Evolutionary conservation across 2,113 vertebrate genomes (phyloP), one percentile per base, ranked within the genome.

Genomic region (Leptobrachium leishanense): DNA sequence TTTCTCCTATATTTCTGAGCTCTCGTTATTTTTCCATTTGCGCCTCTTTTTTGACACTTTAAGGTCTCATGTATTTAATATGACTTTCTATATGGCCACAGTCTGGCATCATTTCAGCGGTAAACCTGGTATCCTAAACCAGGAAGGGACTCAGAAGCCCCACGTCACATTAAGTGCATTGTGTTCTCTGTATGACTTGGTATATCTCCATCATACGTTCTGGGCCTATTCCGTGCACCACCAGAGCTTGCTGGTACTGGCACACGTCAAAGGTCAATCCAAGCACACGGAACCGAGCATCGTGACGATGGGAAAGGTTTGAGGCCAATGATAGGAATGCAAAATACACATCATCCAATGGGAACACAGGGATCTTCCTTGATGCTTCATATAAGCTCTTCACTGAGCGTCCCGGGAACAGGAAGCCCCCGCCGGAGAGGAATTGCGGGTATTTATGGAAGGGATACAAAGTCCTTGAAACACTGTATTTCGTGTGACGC

Each of bases 241-340:
- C 20, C 20, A 31, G 20, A 31, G 20, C 20, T 31, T 31, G 20
- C 20, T 31, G 20, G 20, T 31, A 31, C 20, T 31, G 20, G 20
- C 20, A 31, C 20, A 42, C 44, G 0, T 77, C 75, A 5, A 11
- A 43, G 1, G 42, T 0, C 2, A 43, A 13, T 5, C 81, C 77
- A n/a, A 63, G 74, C 0, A 84, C 77, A 1, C 57, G 4, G 53
- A 84, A 84, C 5, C 1, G 41, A 1, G 1, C 0, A 1, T 81
- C 66, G 68, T 79, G 80, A 3, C 57, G 76, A 57, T 80, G 82
- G 63, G 82, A 77, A 66, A 86, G 69, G 76, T 75, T 43, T 42
- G 84, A 80, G 10, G 79, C 85, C 84, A 86, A 82, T 40, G 65
- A 66, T 79, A 76, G 62, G 81, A 83, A 82, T 31, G 20, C 9